Conservation (phyloP, 2,113 vertebrate genomes). For the Poecile atricapillus region DNA sequence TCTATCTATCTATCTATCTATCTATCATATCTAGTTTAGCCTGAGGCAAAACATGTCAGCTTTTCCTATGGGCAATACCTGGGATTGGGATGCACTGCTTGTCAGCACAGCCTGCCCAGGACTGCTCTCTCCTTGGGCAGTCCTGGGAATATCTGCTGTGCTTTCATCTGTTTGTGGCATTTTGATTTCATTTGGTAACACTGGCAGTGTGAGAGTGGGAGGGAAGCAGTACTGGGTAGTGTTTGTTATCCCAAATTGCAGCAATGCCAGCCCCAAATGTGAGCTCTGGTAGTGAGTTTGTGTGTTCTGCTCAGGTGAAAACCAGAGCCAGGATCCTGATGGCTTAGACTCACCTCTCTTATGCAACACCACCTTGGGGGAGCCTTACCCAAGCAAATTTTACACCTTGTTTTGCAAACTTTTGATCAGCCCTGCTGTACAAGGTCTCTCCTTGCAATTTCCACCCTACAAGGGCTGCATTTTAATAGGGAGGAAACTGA, state of each 20-base stretch:
- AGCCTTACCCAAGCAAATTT: background rate
- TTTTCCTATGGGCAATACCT: background rate
- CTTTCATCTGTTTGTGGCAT: background rate
- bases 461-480: background rate
- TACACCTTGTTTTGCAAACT: background rate
- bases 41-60: background rate
- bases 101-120: background rate
- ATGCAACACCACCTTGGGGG: background rate
- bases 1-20: background rate
- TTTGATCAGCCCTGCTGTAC: background rate
- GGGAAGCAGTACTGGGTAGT: background rate
- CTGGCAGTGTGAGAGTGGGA: background rate
- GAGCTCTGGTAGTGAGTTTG: background rate
- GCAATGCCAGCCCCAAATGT: background rate
- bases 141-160: background rate
- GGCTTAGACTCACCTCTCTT: background rate
- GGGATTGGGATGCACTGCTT: background rate
- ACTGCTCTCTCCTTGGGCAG: background rate
- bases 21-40: fast-evolving
- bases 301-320: background rate
- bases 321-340: background rate
- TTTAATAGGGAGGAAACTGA: background rate
- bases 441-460: background rate
- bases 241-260: background rate
- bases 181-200: background rate